Conservation (phyloP, 2,797 vertebrate species). For the Cyprinella venusta region DNA sequence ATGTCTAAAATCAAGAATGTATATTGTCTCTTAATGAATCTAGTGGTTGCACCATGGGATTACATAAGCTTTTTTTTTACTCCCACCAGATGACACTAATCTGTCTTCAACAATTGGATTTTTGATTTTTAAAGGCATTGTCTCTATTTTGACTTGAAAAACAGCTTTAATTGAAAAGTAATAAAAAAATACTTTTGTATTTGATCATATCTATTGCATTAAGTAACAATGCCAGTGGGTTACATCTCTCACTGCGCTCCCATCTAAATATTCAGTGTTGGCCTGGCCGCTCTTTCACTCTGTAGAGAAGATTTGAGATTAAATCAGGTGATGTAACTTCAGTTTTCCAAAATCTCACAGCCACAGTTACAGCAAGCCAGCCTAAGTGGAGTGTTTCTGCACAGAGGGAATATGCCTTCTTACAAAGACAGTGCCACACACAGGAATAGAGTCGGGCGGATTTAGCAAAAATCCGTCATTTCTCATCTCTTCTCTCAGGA, state of each 20-base stretch:
- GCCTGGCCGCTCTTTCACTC: not conserved
- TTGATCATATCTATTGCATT: too few relatives aligned
- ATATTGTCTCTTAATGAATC: too few relatives aligned
- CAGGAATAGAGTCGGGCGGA: conserved; percentile 49
- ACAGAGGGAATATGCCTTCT: conserved; percentile 14
- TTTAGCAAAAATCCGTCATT: conserved; percentile 69
- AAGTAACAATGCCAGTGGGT: not conserved
- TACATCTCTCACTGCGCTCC: not conserved
- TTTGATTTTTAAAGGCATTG: too few relatives aligned
- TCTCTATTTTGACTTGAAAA: not conserved
- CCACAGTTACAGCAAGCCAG: conserved; percentile 23
- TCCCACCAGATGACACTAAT: too few relatives aligned
- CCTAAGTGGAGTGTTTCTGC: not conserved
- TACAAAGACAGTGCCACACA: conserved; percentile 38
- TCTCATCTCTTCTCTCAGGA: conserved; percentile 57
- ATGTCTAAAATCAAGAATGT: too few relatives aligned
- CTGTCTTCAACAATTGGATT: too few relatives aligned
- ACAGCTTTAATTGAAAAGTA: not conserved
- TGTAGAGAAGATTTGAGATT: not conserved
- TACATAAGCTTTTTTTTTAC: too few relatives aligned
- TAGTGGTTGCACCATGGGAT: too few relatives aligned
- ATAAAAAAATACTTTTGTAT: too few relatives aligned
- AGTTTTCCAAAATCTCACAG: conserved; percentile 16
- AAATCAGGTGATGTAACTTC: conserved; percentile 36
- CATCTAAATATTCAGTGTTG: not conserved